phyloP scores from a whole-genome alignment of 2,113 vertebrate species.

The Hemiscyllium ocellatum region DNA sequence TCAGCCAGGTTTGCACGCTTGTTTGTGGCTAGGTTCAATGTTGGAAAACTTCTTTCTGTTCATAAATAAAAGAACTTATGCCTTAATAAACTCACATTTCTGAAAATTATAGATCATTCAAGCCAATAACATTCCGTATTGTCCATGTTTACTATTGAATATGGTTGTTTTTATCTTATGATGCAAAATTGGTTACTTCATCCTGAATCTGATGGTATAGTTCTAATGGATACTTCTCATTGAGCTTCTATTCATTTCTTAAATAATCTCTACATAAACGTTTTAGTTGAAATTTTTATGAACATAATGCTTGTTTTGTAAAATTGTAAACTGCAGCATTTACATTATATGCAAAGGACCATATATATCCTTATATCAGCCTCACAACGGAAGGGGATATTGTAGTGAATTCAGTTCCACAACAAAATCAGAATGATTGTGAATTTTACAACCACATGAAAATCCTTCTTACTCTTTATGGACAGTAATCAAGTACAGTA shows the following conservation, averaged over 20 bases:
- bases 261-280: not conserved
- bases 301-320: not conserved
- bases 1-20: not conserved
- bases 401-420: not conserved
- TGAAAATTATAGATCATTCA: not conserved
- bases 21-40: not conserved
- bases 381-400: not conserved
- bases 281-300: not conserved
- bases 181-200: not conserved
- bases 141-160: not conserved
- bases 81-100: not conserved
- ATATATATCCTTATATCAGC: not conserved
- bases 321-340: not conserved
- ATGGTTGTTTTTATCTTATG: not conserved
- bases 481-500: not conserved
- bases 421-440: not conserved
- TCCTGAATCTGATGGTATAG: not conserved
- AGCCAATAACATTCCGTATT: not conserved
- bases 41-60: not conserved
- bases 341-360: not conserved
- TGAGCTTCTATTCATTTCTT: not conserved
- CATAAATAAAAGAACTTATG: not conserved
- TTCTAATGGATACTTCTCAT: not conserved
- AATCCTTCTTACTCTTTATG: not conserved
- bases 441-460: not conserved